Conservation (phyloP, 2,797 vertebrate genomes). For the Lemur catta region DNA sequence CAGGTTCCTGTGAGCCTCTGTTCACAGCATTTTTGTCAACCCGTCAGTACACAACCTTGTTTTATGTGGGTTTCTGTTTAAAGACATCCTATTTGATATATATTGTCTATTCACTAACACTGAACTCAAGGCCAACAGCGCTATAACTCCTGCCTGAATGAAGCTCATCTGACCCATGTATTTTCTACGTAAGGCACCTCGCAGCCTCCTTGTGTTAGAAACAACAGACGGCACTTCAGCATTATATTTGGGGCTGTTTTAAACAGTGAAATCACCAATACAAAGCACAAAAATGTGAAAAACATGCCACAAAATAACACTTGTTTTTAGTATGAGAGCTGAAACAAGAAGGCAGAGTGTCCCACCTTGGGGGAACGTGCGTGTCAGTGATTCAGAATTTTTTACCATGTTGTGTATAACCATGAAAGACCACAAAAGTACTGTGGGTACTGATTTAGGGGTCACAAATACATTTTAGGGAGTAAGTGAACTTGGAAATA, state of each 20-base stretch:
- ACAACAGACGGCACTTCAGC: neutral
- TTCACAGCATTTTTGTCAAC: neutral
- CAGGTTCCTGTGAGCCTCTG: neutral
- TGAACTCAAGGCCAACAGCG: rapidly evolving
- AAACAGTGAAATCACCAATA: neutral
- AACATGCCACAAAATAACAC: neutral
- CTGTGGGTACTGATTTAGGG: neutral
- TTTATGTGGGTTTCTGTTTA: neutral
- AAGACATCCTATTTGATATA: neutral
- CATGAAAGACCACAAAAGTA: rapidly evolving
- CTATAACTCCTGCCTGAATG: neutral
- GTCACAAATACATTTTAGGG: neutral
- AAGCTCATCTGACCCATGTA: rapidly evolving
- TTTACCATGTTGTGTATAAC: too few species aligned
- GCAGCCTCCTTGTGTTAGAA: too few species aligned
- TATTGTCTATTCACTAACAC: neutral
- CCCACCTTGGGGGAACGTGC: neutral
- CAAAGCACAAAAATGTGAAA: neutral
- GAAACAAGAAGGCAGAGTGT: rapidly evolving
- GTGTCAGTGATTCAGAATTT: rapidly evolving
- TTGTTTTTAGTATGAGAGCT: neutral
- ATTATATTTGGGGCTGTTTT: neutral
- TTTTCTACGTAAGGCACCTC: neutral
- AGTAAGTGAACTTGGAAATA: neutral
- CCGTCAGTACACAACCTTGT: neutral